These are phyloP conservation scores for Eledone cirrhosa DNA, from an alignment of 2,888 invertebrate genomes.

Conservation along the genomic window DNA sequence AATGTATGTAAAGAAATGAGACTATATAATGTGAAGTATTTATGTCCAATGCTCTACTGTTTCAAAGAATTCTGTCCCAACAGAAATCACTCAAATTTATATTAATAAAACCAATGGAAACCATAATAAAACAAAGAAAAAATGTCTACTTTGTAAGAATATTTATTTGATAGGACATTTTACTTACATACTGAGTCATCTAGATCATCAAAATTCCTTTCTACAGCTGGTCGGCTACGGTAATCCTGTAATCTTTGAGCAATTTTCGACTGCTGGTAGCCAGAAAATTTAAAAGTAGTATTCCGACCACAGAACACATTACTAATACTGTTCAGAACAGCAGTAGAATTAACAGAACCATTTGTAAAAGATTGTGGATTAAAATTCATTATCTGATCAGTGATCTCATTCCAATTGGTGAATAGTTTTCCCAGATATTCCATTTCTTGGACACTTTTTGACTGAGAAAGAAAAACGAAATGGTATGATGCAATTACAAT, in stretches of 20 bases:
- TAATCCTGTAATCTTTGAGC: constrained; percentile 6
- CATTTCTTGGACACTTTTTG: neutral
- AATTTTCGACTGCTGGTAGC: constrained; percentile 14
- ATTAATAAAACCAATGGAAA: no score
- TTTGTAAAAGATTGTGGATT: neutral
- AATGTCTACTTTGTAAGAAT: no score
- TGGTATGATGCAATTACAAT: no score
- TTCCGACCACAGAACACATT: neutral
- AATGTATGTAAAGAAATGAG: no score
- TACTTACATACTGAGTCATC: constrained; percentile 16
- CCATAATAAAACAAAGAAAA: no score
- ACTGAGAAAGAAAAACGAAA: neutral
- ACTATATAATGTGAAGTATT: no score
- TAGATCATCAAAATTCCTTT: constrained; percentile 9
- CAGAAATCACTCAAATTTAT: no score
- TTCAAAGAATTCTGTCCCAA: no score
- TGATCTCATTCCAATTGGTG: neutral
- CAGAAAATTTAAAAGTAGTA: neutral
- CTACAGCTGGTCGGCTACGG: constrained; percentile 16
- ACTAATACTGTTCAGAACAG: neutral
- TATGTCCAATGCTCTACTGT: no score
- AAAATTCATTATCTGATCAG: neutral
- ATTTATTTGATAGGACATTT: no score
- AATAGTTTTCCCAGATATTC: neutral
- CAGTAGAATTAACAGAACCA: neutral